These are phyloP conservation scores for Hemistola chrysoprasaria DNA, from an alignment of 2,888 invertebrate genomes.

Conservation along the genomic window DNA sequence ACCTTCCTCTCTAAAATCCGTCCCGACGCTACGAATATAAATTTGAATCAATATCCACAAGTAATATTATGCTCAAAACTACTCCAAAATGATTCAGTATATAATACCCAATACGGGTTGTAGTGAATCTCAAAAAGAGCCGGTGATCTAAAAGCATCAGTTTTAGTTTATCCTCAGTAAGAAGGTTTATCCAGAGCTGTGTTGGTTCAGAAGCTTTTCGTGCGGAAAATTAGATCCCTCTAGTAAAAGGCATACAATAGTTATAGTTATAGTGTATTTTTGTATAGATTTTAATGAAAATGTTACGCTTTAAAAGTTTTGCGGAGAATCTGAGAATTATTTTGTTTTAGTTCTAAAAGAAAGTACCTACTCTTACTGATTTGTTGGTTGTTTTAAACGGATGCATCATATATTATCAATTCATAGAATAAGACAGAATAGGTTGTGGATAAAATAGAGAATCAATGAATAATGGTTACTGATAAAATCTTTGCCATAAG, in stretches of 20 bases:
- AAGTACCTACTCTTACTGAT: no score
- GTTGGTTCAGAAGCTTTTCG: conserved; percentile 53
- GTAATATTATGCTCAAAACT: no score
- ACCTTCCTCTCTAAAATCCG: no score
- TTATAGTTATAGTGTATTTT: conserved; percentile 27
- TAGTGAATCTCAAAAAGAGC: conserved; percentile 37
- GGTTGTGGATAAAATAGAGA: no score
- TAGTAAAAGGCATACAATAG: conserved; percentile 30
- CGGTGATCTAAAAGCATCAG: conserved; percentile 47
- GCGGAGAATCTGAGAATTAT: not conserved
- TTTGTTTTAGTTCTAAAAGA: not conserved
- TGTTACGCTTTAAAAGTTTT: conserved; percentile 23
- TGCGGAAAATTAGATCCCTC: conserved; percentile 57
- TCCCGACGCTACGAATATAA: no score
- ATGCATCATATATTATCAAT: no score
- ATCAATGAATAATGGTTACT: no score
- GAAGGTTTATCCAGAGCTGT: conserved; percentile 52
- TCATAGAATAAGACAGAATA: no score
- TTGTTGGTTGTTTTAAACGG: no score
- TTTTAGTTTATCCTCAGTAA: conserved; percentile 53
- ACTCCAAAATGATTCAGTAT: conserved; percentile 9
- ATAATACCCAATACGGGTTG: conserved; percentile 36
- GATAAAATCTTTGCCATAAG: no score
- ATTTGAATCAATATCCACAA: no score
- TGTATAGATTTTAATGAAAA: conserved; percentile 35